A percentile compares a stretch with the other conserved stretches of the same genome.
Evolutionary conservation across 2,797 vertebrate genomes (phyloP).

Genomic region (Erpetoichthys calabaricus): DNA sequence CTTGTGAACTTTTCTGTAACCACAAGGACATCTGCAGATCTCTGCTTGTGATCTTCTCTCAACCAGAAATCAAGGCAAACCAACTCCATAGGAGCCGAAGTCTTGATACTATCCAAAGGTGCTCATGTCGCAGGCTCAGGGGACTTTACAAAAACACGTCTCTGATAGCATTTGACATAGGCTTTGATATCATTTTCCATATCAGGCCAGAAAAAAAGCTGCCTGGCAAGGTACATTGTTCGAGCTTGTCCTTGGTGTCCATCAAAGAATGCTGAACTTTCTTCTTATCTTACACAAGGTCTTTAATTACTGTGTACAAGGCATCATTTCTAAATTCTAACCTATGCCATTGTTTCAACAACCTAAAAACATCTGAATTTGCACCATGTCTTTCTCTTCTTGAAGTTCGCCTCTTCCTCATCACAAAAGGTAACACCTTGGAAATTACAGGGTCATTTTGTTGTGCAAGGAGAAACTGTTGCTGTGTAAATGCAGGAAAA

Average conservation of each 20-base stretch:
- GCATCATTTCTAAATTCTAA: constrained; percentile 8
- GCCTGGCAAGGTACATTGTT: constrained; percentile 9
- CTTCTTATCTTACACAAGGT: constrained; percentile 7
- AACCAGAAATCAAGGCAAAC: constrained; percentile 15
- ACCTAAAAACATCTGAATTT: background rate
- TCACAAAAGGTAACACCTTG: constrained; percentile 9
- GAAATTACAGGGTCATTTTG: constrained; percentile 7
- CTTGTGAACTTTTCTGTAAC: constrained; percentile 10
- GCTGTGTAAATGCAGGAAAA: background rate
- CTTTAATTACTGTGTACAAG: constrained; percentile 12
- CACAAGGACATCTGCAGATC: constrained; percentile 6
- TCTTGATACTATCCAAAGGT: constrained; percentile 11
- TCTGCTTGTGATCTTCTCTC: constrained; percentile 8
- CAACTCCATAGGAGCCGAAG: too few species aligned
- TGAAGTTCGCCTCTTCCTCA: background rate
- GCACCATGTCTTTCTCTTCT: constrained; percentile 9
- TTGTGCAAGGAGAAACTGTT: constrained; percentile 8
- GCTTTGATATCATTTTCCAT: constrained; percentile 12
- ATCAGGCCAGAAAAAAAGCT: constrained; percentile 15
- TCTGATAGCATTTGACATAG: constrained; percentile 12
- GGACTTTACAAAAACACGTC: constrained; percentile 15
- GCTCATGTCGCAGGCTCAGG: constrained; percentile 14
- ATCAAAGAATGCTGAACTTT: constrained; percentile 11
- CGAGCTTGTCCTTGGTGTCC: constrained; percentile 19
- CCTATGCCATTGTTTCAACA: constrained; percentile 17